Evolutionary conservation across 2,888 invertebrate genomes (phyloP).

Genomic region (Lepeophtheirus nordmannii): DNA sequence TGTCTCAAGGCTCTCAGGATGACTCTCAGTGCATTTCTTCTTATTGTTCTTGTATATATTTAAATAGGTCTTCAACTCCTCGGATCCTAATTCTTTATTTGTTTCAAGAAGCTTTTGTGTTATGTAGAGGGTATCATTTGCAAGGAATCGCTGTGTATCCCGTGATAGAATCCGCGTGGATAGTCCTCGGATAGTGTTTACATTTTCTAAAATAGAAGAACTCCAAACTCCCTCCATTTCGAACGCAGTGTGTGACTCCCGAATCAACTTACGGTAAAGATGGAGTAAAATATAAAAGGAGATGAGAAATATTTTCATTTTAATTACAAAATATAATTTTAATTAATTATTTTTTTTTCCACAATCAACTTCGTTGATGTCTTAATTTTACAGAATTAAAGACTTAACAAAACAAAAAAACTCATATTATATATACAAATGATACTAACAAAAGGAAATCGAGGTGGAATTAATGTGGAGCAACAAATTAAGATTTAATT

Average conservation of each 20-base stretch:
- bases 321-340: no score
- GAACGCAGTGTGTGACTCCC: background rate
- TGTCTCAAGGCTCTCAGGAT: no score
- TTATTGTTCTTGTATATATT: no score
- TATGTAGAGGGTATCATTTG: background rate
- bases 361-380: no score
- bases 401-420: no score
- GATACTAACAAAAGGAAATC: no score
- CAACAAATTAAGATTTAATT: no score
- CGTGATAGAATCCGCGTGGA: background rate
- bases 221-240: background rate
- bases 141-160: background rate
- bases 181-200: background rate
- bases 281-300: background rate
- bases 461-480: no score
- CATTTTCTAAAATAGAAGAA: background rate
- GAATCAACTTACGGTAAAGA: conserved; percentile 1
- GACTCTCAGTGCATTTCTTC: no score
- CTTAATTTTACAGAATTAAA: no score
- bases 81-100: background rate
- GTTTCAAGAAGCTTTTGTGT: background rate
- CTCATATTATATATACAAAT: no score
- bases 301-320: background rate
- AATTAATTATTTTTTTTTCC: no score
- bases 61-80: background rate